Base-by-base conservation (phyloP, 2,797 vertebrate species). In the Labeo calbasu region DNA sequence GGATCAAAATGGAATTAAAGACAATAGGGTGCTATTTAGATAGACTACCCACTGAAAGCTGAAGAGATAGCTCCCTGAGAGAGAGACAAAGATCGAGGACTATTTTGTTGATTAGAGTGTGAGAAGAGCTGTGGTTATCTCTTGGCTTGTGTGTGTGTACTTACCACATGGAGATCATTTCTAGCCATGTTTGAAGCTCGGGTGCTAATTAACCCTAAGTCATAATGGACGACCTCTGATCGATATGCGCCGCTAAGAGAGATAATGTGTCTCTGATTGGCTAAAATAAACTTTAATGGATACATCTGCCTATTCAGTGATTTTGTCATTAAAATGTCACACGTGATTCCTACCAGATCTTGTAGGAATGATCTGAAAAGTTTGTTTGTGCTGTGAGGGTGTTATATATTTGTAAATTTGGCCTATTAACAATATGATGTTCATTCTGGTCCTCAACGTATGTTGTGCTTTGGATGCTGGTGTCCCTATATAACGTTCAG, bases 1-100 rank as follows among this genome's bases (percentile, higher is more conserved):
- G 50, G 69, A 82, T 82, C 46, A 75, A 65, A 82, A 65, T 63
- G 25, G 70, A 82, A 75, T 82, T 75, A 51, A 81, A 82, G 70
- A 82, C 57, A 65, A 75, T 50, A 40, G 70, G 71, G 57, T 65
- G 59, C 57, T 82, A 63, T 51, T 75, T 75, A 53, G 71, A 65
- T 65, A 50, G 57, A 46, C 57, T 77, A 63, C 40, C 57, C 40
- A 28, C 57, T 48, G 76, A 77, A 77, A 77, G 40, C 40, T 5
- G 2, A 81, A 28, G 10, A 61, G 40, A 76, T 43, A 17, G 73
- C 53, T 43, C 53, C 73, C 53, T 23, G 50, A 55, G 32, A 55
- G 72, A 15, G 73, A 76, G 68, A 72, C 17, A 71, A 25, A 72
- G 53, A 61, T 71, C 21, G 43, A 73, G 69, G 55, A 61, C 55